Base-by-base conservation (phyloP, 2,113 vertebrate genomes). In the Dissostichus mawsoni region DNA sequence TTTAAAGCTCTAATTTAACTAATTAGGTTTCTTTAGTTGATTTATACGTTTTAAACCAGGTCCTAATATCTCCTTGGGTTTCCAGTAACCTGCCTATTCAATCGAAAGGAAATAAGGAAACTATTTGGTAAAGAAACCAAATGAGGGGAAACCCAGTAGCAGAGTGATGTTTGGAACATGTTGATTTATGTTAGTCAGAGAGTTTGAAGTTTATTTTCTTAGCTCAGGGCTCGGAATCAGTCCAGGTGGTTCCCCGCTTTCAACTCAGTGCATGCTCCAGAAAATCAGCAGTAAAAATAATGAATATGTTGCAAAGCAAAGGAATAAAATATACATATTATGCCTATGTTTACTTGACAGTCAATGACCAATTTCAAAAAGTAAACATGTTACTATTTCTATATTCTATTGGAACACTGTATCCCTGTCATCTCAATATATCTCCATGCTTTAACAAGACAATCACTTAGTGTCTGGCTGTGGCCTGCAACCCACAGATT, bases 401-500 rank as follows among this genome's bases (percentile, higher is more conserved):
- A 41, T 41, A 41, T 41, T 7, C 36, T 41, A 41, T 41, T 41
- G 36, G 5, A 41, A 41, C 29, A 29, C 29, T 41, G 71, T 73
- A 67, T 57, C 33, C 17, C 48, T 52, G 63, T 51, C 44, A 51
- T 78, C 53, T 53, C 64, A 1, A 18, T 58, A 76, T 64, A 80
- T 76, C 75, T 85, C 56, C 16, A 73, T 63, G 55, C 69, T 73
- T 74, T 59, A 82, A 81, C 48, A 73, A 84, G 75, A 81, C 88
- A 78, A 79, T 83, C 82, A 87, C 56, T 87, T 81, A 79, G 55
- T 76, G 62, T 69, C 65, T 80, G 71, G 45, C 73, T 80, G 80
- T 69, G 80, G 89, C 80, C 83, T 84, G 86, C 62, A 82, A 65
- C 76, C 86, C 85, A 86, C 84, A 85, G 86, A 80, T 80, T 84